Evolutionary conservation across 1,140 invertebrate genomes (phyloP), one percentile per base, ranked within the genome.

Genomic region (Nautilus pompilius): DNA sequence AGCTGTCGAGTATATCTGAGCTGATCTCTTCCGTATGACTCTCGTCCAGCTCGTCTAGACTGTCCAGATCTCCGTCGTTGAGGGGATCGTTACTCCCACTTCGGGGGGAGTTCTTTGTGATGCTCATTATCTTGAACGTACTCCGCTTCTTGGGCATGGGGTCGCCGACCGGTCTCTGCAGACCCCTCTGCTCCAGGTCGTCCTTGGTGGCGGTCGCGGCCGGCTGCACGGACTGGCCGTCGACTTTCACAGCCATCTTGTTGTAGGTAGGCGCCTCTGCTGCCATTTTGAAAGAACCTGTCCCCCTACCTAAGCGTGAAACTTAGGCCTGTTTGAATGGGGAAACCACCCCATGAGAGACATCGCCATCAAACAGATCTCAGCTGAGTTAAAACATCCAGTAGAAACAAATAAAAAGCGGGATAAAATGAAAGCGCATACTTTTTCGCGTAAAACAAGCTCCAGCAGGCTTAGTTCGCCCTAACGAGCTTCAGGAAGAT

Each of bases 111-210:
- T 66, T 67, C 60, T 72, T 73, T 17, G 90, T 93, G 63, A 94
- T 89, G 78, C 90, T 91, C 10, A 93, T 96, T 76, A 96, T 95
- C 86, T 95, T 93, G 85, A 96, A 96, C 59, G 93, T 94, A 77
- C 90, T 91, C 76, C 88, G 91, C 85, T 91, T 92, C 85, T 91
- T 91, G 2, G 71, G 70, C 17, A 63, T 58, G 26, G n/a, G 10
- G 24, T 62, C 60, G 8, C n/a, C 32, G 4, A 28, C 3, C 3
- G 56, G 26, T 58, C 45, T 58, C 5, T 26, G 17, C 13, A 28
- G 10, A 13, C 5, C 17, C 22, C 54, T 34, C 0, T 20, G 29
- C 45, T 58, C 34, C 15, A 33, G 26, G 17, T 56, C 29, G 34
- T 58, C 32, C 33, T 22, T 36, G 17, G 56, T 41, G 3, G 26